Conservation (phyloP, 2,888 invertebrate genomes). For the Ectemnius continuus region DNA sequence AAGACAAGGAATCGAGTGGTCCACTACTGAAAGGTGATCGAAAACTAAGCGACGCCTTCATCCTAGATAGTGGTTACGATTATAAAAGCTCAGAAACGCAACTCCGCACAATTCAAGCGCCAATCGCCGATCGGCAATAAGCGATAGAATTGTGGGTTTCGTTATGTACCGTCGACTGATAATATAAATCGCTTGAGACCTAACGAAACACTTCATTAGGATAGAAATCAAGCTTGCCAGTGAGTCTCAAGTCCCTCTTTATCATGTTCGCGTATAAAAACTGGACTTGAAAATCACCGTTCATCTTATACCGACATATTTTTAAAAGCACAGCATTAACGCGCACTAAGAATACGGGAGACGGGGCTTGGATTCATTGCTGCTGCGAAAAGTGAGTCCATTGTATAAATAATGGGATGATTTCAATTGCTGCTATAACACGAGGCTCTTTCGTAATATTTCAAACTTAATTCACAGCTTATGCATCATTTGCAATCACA, state of each 20-base stretch:
- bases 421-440: background rate
- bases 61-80: slow-evolving; percentile 20
- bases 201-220: slow-evolving; percentile 29
- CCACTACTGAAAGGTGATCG: no score
- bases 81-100: slow-evolving; percentile 47
- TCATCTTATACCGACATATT: slow-evolving; percentile 9
- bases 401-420: background rate
- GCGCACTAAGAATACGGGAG: slow-evolving; percentile 5
- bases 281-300: slow-evolving; percentile 18
- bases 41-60: background rate
- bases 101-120: slow-evolving; percentile 20
- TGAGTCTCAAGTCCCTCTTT: slow-evolving; percentile 27
- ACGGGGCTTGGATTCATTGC: slow-evolving; percentile 2
- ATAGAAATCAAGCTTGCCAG: slow-evolving; percentile 33
- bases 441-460: background rate
- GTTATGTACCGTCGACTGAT: slow-evolving; percentile 23
- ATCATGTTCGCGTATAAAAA: slow-evolving; percentile 45
- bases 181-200: no score
- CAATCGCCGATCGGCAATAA: background rate
- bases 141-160: background rate
- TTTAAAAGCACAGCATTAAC: background rate
- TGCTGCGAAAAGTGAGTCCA: slow-evolving; percentile 1
- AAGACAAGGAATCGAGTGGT: no score
- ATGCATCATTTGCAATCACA: no score
- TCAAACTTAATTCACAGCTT: no score